Conservation (phyloP, 2,113 vertebrate genomes). For the Camelus bactrianus region DNA sequence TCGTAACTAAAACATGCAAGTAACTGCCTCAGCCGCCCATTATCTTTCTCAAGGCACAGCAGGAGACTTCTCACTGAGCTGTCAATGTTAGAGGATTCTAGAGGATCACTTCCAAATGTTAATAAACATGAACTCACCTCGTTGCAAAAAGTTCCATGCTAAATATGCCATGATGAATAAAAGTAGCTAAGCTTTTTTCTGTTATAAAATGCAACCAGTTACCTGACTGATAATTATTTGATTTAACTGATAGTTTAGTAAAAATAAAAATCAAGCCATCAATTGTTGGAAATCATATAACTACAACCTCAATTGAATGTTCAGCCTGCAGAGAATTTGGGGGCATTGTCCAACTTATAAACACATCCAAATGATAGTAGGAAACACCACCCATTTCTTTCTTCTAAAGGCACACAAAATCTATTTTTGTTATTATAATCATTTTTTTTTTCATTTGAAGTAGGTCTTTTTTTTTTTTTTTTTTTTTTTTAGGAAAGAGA, state of each 20-base stretch:
- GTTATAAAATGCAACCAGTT: conserved; percentile 23
- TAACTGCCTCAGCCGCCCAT: not conserved
- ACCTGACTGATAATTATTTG: not conserved
- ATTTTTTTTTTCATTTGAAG: not conserved
- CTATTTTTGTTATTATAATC: not conserved
- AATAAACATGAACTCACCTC: not conserved
- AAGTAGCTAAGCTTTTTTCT: not conserved
- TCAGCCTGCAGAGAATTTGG: not conserved
- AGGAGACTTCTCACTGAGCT: not conserved
- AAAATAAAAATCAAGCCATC: conserved; percentile 42
- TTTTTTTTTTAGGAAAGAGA: not conserved
- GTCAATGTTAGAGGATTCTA: not conserved
- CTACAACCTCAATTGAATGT: not conserved
- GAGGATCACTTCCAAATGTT: not conserved
- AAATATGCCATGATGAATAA: not conserved
- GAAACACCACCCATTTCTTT: not conserved
- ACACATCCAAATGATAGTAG: not conserved
- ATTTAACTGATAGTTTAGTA: not conserved
- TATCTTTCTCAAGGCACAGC: not conserved
- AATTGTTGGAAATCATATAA: not conserved
- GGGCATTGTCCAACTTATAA: not conserved
- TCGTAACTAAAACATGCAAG: not conserved
- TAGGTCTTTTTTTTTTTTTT: not conserved
- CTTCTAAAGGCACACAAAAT: not conserved
- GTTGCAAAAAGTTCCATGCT: not conserved